Evolutionary conservation across 2,797 vertebrate genomes (phyloP).

Genomic region (Neomorphus geoffroyi): DNA sequence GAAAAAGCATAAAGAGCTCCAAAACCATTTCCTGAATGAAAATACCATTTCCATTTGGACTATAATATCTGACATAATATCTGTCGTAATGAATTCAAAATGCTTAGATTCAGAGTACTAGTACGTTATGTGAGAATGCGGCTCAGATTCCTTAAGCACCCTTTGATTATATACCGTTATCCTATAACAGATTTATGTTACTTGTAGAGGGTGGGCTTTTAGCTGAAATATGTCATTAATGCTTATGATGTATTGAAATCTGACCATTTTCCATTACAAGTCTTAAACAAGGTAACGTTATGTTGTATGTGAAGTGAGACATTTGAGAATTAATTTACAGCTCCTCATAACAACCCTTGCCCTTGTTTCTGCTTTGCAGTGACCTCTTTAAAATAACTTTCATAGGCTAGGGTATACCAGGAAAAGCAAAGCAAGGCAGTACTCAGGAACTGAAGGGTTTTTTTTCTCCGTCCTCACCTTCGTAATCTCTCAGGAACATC

Average conservation of each 20-base stretch:
- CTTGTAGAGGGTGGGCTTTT: neutral
- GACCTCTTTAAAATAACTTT: neutral
- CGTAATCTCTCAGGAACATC: neutral
- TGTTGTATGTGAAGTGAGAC: neutral
- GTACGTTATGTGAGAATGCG: neutral
- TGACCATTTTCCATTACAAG: neutral
- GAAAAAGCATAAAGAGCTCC: rapidly evolving
- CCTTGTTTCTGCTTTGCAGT: neutral
- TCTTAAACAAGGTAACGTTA: neutral
- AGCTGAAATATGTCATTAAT: neutral
- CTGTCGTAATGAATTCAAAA: neutral
- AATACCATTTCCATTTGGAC: neutral
- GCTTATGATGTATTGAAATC: neutral
- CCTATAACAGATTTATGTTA: too few relatives aligned
- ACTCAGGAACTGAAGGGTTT: neutral
- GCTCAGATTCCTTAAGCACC: rapidly evolving
- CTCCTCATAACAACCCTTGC: neutral
- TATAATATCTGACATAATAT: neutral
- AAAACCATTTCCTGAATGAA: neutral
- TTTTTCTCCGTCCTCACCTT: neutral
- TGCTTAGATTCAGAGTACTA: neutral
- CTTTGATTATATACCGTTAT: neutral
- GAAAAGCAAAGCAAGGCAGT: neutral
- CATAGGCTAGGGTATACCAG: rapidly evolving
- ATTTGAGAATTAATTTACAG: neutral